phyloP scores from a whole-genome alignment of 2,888 invertebrate genomes.

The Macaria liturata region DNA sequence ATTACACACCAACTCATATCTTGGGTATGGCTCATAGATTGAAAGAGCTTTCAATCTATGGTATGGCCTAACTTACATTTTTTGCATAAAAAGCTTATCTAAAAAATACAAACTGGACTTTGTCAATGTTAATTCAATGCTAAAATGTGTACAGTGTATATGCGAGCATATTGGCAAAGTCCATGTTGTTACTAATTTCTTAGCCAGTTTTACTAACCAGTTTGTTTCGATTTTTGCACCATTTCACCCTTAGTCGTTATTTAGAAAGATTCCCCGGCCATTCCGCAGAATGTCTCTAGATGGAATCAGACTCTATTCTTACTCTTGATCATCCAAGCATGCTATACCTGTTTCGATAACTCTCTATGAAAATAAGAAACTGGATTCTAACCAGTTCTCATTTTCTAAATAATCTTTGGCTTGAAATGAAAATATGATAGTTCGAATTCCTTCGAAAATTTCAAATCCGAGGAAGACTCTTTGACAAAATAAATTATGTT shows the following conservation, averaged over 20 bases:
- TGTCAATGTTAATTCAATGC: too few relatives aligned
- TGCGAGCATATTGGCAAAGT: neutral
- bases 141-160: too few relatives aligned
- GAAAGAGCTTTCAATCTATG: too few relatives aligned
- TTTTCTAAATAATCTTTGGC: neutral
- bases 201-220: conserved; percentile 21
- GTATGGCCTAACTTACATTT: too few relatives aligned
- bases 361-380: neutral
- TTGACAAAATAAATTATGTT: too few relatives aligned
- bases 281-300: conserved; percentile 66
- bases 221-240: conserved; percentile 39
- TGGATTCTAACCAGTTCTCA: neutral
- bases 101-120: too few relatives aligned
- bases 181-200: neutral
- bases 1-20: too few relatives aligned
- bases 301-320: conserved; percentile 54
- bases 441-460: too few relatives aligned
- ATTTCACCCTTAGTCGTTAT: conserved; percentile 30
- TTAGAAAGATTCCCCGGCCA: conserved; percentile 44
- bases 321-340: conserved; percentile 5
- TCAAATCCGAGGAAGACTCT: too few relatives aligned
- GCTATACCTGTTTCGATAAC: too few relatives aligned
- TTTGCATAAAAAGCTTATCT: too few relatives aligned
- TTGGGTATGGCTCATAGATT: too few relatives aligned
- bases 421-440: neutral